phyloP scores from a whole-genome alignment of 2,113 vertebrate genomes.

The Sphaerodactylus townsendi region DNA sequence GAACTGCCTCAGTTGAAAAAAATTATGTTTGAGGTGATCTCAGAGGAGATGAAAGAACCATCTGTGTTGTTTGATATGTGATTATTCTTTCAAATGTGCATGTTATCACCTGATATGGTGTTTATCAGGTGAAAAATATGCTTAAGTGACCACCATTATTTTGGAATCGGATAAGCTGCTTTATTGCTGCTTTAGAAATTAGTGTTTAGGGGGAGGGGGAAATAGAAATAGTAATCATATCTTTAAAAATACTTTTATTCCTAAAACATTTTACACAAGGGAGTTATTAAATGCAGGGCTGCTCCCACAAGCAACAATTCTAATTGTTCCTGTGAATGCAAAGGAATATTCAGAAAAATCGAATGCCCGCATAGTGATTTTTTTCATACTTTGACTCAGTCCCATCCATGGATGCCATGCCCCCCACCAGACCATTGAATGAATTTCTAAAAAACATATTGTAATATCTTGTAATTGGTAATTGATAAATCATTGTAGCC shows the following conservation, averaged over 20 bases:
- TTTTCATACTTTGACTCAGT: too few species aligned
- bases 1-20: not conserved
- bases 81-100: not conserved
- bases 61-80: not conserved
- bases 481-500: too few species aligned
- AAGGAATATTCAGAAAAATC: too few species aligned
- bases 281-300: slow-evolving; percentile 1
- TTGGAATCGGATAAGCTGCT: not conserved
- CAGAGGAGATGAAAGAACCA: not conserved
- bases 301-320: too few species aligned
- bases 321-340: too few species aligned
- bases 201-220: not conserved
- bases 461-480: too few species aligned
- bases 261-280: slow-evolving; percentile 13
- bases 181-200: not conserved
- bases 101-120: not conserved
- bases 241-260: too few species aligned
- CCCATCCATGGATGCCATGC: too few species aligned
- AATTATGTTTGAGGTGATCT: not conserved
- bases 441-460: too few species aligned
- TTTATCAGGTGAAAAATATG: not conserved
- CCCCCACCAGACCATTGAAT: too few species aligned
- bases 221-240: slow-evolving; percentile 7
- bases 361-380: too few species aligned
- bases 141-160: not conserved